Base-by-base conservation (phyloP, 2,113 vertebrate genomes). In the Triplophysa rosa region DNA sequence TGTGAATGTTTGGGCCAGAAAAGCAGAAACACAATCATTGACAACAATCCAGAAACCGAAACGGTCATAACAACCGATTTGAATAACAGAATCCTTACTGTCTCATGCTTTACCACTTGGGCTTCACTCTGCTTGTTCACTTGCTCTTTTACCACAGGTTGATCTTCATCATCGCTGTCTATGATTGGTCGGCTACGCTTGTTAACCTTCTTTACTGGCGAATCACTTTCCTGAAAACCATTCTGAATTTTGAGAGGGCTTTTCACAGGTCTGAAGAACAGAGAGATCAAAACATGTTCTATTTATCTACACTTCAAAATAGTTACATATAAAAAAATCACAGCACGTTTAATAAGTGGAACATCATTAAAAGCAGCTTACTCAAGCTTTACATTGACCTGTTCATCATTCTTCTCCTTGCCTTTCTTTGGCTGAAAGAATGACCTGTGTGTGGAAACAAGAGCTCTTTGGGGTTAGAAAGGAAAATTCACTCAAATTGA, bases 361-460 rank as follows among this genome's bases (percentile, higher is more conserved):
- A 9, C 3, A 45, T 9, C 21, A n/a, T 11, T 40, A 2, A 13
- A 17, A 10, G 24, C 42, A 0, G 77, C 26, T 81, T 75, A 91
- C 90, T 87, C 88, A 72, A 86, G 67, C 78, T 83, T 71, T 10
- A 19, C 66, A 33, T 86, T 86, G 65, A 80, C 37, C 0, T 88
- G 64, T 61, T 78, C 86, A 11, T 86, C 86, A 11, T 80, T 80
- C 79, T 90, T 90, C 13, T 62, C 87, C 73, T 93, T 94, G 73
- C 64, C 81, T 76, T 89, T 87, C 79, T 88, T 90, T 59, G 95
- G 94, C 81, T 93, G 91, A 77, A 97, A 97, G 88, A 97, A 96
- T 2, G 95, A 96, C 84, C 95, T 95, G 65, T 65, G 45, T 45
- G 73, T 26, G 26, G 26, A 12, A 23, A n/a, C 17, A 40, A 37